Evolutionary conservation across 2,797 vertebrate genomes (phyloP).

Genomic region (Diglossa cyanea): DNA sequence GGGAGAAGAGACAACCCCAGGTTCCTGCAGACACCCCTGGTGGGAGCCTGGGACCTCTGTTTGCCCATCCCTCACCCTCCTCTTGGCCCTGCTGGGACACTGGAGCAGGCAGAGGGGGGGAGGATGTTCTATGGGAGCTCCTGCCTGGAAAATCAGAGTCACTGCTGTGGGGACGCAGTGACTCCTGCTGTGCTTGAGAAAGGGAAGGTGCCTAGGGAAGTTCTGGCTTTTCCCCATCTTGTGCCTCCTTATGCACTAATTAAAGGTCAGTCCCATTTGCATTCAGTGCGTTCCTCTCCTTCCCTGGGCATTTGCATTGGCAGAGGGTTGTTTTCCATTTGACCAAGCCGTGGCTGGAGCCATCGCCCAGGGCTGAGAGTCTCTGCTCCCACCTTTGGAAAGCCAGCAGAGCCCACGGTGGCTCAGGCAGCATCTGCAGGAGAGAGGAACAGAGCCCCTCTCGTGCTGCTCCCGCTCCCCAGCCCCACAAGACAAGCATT

Average conservation of each 20-base stretch:
- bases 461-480: neutral
- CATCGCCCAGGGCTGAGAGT: rapidly evolving
- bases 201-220: neutral
- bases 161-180: rapidly evolving
- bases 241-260: neutral
- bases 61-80: neutral
- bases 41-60: neutral
- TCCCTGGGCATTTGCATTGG: neutral
- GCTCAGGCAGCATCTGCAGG: neutral
- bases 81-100: neutral
- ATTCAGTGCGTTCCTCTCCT: neutral
- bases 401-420: rapidly evolving
- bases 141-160: neutral
- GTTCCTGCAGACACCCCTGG: rapidly evolving
- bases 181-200: neutral
- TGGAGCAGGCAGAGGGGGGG: neutral
- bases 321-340: neutral
- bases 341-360: neutral
- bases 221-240: neutral
- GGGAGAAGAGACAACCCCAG: neutral
- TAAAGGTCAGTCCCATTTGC: conserved; percentile 47
- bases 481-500: neutral
- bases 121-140: neutral
- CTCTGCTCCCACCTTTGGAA: neutral
- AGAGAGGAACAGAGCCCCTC: neutral